Conservation (phyloP, 2,797 vertebrate species). For the Denticeps clupeoides region DNA sequence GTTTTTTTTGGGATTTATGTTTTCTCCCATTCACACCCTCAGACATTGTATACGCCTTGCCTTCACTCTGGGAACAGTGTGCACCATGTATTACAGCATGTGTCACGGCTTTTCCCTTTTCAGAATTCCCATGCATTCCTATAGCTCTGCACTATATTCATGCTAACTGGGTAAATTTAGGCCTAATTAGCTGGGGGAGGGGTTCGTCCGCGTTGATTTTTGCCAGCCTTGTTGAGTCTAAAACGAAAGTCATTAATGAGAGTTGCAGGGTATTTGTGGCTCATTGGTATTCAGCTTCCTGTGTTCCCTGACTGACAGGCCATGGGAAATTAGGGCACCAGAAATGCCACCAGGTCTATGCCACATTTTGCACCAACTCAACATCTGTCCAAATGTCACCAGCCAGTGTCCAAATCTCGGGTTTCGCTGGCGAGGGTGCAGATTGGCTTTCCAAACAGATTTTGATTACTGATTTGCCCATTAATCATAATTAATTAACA, state of each 20-base stretch:
- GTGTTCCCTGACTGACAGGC: constrained; percentile 6
- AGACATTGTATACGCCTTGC: too few relatives aligned
- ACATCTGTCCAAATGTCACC: constrained; percentile 62
- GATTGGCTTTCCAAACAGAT: constrained; percentile 5
- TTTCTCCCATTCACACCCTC: not conserved
- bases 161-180: too few relatives aligned
- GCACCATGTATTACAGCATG: too few relatives aligned
- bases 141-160: too few relatives aligned
- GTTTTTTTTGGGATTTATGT: not conserved
- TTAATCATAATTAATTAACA: constrained; percentile 18
- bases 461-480: constrained; percentile 14
- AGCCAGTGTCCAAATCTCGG: constrained; percentile 43
- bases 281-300: constrained; percentile 7
- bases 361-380: constrained; percentile 42
- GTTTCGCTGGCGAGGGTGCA: constrained; percentile 37
- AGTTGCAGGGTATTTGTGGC: not conserved
- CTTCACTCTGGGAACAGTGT: too few relatives aligned
- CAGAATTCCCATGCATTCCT: too few relatives aligned
- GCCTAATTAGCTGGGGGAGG: too few relatives aligned
- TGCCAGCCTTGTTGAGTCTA: too few relatives aligned
- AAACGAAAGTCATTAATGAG: too few relatives aligned
- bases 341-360: constrained; percentile 39
- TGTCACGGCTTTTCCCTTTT: too few relatives aligned
- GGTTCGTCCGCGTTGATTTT: too few relatives aligned
- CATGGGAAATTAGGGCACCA: constrained; percentile 23